Evolutionary conservation across 2,113 vertebrate species (phyloP).

Genomic region (Coturnix japonica): DNA sequence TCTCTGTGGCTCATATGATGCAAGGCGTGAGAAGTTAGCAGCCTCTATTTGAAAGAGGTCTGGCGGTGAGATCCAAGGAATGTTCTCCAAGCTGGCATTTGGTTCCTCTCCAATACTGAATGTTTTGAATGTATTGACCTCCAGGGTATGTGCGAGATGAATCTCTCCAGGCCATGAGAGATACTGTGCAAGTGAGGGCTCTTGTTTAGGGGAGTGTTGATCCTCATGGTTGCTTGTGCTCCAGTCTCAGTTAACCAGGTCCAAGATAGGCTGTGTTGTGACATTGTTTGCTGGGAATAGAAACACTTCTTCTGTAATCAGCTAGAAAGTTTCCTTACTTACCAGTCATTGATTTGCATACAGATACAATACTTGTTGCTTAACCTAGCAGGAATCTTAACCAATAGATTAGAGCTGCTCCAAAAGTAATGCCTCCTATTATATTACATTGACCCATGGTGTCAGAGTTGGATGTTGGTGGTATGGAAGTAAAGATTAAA

Average conservation of each 20-base stretch:
- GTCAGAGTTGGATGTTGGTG: too few relatives aligned
- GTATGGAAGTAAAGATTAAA: too few relatives aligned
- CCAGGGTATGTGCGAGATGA: not conserved
- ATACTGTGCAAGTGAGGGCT: accelerated
- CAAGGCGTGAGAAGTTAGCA: not conserved
- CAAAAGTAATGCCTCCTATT: too few relatives aligned
- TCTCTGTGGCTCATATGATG: not conserved
- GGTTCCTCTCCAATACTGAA: not conserved
- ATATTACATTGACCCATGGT: too few relatives aligned
- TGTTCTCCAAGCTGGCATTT: not conserved
- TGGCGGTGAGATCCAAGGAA: constrained; percentile 12
- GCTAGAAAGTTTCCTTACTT: not conserved
- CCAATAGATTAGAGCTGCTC: not conserved
- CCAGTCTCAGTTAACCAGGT: not conserved
- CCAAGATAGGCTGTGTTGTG: not conserved
- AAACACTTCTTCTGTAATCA: not conserved
- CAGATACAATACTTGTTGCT: not conserved
- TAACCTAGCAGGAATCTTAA: not conserved
- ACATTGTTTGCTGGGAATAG: not conserved
- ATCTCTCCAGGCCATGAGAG: not conserved
- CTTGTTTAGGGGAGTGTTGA: not conserved
- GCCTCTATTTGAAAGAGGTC: not conserved
- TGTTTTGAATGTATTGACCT: not conserved
- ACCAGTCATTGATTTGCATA: not conserved
- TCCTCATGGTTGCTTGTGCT: not conserved